Percentiles rank a stretch among this genome's conserved stretches.
Conservation (phyloP, 2,113 vertebrate species). For the Chaenocephalus aceratus region DNA sequence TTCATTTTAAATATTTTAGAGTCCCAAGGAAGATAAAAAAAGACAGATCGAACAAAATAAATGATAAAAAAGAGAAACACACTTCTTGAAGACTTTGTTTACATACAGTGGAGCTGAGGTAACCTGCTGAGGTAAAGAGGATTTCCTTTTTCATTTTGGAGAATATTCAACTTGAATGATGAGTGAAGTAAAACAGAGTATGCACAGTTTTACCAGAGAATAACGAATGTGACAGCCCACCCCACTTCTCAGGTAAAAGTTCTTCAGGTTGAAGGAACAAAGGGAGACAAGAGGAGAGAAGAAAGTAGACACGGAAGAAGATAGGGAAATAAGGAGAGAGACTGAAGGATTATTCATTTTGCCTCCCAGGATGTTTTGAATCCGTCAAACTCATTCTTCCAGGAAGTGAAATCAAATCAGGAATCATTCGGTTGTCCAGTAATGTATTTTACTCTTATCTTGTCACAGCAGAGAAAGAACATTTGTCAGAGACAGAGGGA, state of each 20-base stretch:
- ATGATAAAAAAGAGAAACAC: conserved; percentile 7
- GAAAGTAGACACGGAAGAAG: conserved; percentile 13
- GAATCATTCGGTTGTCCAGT: conserved; percentile 72
- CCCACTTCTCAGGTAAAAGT: conserved; percentile 13
- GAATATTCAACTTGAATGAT: conserved; percentile 31
- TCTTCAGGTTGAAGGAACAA: conserved; percentile 42
- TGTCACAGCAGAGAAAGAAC: conserved; percentile 38
- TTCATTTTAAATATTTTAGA: neutral
- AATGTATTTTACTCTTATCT: conserved; percentile 71
- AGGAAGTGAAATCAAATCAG: conserved; percentile 77
- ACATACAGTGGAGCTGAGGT: neutral
- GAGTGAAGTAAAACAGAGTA: conserved; percentile 34
- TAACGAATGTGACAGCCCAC: conserved; percentile 24
- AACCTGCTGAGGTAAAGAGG: neutral
- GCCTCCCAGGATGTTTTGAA: conserved; percentile 54
- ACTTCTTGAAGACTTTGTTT: neutral
- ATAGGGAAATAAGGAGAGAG: conserved; percentile 9
- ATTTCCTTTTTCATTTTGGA: conserved; percentile 21
- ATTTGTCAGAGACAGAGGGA: conserved; percentile 28
- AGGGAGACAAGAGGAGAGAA: conserved; percentile 23
- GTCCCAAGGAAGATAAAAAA: neutral
- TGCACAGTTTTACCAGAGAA: conserved; percentile 45
- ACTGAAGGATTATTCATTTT: conserved; percentile 39
- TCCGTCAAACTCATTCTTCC: conserved; percentile 65
- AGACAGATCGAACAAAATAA: neutral